Evolutionary conservation across 2,888 invertebrate species (phyloP).

Genomic region (Athalia circularis): DNA sequence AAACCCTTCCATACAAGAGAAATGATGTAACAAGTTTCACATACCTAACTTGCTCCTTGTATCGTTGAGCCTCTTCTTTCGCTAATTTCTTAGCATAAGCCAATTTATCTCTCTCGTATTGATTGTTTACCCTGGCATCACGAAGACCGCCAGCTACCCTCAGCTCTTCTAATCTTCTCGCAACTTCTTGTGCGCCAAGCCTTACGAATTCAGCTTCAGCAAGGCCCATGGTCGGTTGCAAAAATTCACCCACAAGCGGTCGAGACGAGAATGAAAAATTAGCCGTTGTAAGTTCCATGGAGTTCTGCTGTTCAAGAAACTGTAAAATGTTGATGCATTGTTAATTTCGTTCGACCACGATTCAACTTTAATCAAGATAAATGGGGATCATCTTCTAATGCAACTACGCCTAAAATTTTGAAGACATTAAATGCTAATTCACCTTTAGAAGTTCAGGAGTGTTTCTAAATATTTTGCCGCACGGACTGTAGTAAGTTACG

Average conservation of each 20-base stretch:
- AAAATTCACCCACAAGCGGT: conserved; percentile 92
- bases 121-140: conserved; percentile 67
- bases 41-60: conserved; percentile 74
- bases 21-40: neutral
- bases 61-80: conserved; percentile 79
- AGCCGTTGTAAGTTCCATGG: conserved; percentile 83
- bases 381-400: neutral
- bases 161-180: conserved; percentile 80
- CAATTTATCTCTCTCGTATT: conserved; percentile 71
- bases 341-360: neutral
- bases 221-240: conserved; percentile 81
- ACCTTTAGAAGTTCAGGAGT: conserved; percentile 79
- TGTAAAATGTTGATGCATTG: conserved; percentile 50
- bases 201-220: conserved; percentile 84
- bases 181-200: conserved; percentile 88
- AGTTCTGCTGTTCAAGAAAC: conserved; percentile 71
- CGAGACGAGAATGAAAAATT: conserved; percentile 96
- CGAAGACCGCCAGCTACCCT: conserved; percentile 83
- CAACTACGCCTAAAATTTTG: no score
- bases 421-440: conserved; percentile 48
- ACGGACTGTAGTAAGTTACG: conserved; percentile 88
- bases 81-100: conserved; percentile 83
- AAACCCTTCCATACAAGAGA: no score
- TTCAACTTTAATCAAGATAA: neutral
- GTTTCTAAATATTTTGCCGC: conserved; percentile 79